Conservation (phyloP, 2,113 vertebrate species). For the Sphyrna mokarran region DNA sequence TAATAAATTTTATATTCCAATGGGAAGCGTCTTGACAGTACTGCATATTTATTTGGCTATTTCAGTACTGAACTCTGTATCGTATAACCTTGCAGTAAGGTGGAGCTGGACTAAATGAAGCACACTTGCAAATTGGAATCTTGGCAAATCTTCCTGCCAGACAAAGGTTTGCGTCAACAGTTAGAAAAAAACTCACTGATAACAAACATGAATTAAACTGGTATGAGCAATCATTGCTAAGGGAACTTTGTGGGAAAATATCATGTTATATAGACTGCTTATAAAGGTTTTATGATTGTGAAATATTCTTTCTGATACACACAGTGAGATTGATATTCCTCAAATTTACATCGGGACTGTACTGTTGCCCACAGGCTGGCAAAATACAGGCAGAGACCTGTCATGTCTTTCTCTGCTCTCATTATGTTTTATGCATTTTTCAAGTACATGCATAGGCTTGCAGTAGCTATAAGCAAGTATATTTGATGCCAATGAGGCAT, state of each 20-base stretch:
- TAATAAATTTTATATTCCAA: background rate
- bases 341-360: background rate
- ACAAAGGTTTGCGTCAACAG: background rate
- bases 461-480: background rate
- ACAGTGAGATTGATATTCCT: background rate
- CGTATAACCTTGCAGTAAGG: background rate
- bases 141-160: background rate
- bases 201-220: background rate
- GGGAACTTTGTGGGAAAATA: background rate
- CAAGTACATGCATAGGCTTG: background rate
- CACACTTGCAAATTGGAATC: background rate
- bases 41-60: background rate
- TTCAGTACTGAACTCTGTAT: background rate
- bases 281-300: background rate
- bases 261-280: background rate
- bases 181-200: background rate
- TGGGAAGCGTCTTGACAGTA: background rate
- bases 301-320: background rate
- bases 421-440: background rate
- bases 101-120: background rate
- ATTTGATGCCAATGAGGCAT: background rate
- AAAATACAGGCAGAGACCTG: background rate
- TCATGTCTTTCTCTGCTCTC: background rate
- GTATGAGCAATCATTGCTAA: background rate
- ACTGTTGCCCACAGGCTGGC: background rate